Conservation (phyloP, 2,797 vertebrate genomes). For the Cichlasoma orientale region DNA sequence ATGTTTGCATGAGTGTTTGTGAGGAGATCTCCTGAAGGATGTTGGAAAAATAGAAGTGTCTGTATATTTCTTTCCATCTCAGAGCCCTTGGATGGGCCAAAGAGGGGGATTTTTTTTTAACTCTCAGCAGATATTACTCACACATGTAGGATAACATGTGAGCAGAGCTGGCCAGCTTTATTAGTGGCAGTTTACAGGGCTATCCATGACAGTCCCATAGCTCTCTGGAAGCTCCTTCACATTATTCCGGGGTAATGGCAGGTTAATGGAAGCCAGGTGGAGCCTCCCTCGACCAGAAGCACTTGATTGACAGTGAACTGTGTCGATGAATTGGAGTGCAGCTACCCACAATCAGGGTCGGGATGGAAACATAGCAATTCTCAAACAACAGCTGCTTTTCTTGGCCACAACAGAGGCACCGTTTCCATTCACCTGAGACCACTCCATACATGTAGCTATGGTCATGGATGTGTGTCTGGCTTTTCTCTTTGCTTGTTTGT, state of each 20-base stretch:
- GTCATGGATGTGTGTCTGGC: constrained; percentile 51
- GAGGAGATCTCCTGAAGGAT: constrained; percentile 37
- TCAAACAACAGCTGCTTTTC: constrained; percentile 68
- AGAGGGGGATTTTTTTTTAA: constrained; percentile 31
- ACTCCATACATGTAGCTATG: constrained; percentile 52
- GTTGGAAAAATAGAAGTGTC: constrained; percentile 44
- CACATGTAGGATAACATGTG: constrained; percentile 36
- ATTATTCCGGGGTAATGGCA: constrained; percentile 69
- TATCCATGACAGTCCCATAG: constrained; percentile 57
- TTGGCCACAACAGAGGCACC: constrained; percentile 61
- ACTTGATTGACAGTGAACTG: constrained; percentile 68
- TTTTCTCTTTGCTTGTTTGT: constrained; percentile 59
- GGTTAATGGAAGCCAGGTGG: constrained; percentile 77
- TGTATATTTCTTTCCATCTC: constrained; percentile 39
- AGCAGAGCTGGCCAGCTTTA: constrained; percentile 50
- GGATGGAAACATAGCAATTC: constrained; percentile 61
- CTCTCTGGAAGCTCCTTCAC: constrained; percentile 60
- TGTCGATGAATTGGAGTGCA: constrained; percentile 52
- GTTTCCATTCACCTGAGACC: constrained; percentile 66
- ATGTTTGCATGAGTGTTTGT: constrained; percentile 57
- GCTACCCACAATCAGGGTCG: constrained; percentile 51
- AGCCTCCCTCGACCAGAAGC: constrained; percentile 35
- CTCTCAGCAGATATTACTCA: constrained; percentile 54
- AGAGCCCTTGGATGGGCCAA: constrained; percentile 39
- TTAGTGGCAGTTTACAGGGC: constrained; percentile 57